Conservation (phyloP, 2,797 vertebrate species). For the Calcarius lapponicus region DNA sequence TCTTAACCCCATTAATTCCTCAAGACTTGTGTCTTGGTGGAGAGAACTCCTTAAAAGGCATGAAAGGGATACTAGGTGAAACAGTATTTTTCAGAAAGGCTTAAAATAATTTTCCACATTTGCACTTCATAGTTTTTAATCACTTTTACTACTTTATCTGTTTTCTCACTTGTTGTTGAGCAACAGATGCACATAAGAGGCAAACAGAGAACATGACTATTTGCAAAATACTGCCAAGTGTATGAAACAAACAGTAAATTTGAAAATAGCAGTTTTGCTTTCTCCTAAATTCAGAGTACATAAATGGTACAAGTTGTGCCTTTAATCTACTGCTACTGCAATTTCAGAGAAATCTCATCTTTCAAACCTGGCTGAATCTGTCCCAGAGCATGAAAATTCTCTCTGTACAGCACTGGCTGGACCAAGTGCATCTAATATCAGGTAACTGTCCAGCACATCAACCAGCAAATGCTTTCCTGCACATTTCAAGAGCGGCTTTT, state of each 20-base stretch:
- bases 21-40: not conserved
- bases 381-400: not conserved
- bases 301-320: not conserved
- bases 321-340: not conserved
- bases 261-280: not conserved
- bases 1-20: not conserved
- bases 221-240: not conserved
- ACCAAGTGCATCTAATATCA: rapidly evolving
- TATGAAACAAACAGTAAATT: not conserved
- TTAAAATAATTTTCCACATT: not conserved
- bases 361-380: not conserved
- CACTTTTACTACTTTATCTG: not conserved
- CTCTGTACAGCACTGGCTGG: not conserved
- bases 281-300: not conserved
- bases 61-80: not conserved
- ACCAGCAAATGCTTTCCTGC: not conserved
- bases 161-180: not conserved
- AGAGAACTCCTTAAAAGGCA: not conserved
- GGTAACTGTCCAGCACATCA: not conserved
- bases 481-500: not conserved
- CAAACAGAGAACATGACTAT: not conserved
- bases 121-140: not conserved
- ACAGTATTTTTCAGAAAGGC: not conserved
- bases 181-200: constrained; percentile 26
- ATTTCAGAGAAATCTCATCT: not conserved